Base-by-base conservation (phyloP, 2,113 vertebrate genomes). In the Mystacornis crossleyi region DNA sequence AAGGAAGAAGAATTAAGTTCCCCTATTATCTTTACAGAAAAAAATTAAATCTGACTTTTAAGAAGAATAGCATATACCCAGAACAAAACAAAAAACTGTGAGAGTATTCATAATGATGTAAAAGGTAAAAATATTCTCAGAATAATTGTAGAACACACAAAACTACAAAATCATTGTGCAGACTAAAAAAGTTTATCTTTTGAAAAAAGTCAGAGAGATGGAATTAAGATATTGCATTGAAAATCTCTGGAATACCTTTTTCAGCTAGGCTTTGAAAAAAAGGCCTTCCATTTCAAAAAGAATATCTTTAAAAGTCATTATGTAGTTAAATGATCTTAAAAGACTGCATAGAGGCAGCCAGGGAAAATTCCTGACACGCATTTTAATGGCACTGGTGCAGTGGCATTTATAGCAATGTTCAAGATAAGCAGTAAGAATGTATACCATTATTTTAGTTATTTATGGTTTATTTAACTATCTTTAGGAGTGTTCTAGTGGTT, bases 251-350 rank as follows among this genome's bases (percentile, higher is more conserved):
- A 87, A 91, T 58, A 89, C 19, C 28, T 91, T 95, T 83, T 34
- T 78, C 66, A 93, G 36, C 26, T 66, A 64, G 36, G 40, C 38
- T 79, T 45, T 57, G 28, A 43, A 90, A 74, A 69, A 75, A 69
- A 78, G 19, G 86, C 74, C 43, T 83, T 95, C 38, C 12, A 80
- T 90, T 97, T 97, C 69, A 84, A 94, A 97, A 96, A 93, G n/a
- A 96, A 78, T 96, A 95, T 91, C 87, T 97, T 95, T 85, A 86
- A 93, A 97, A 97, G 88, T 92, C 70, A 91, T 95, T 92, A 92
- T 88, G 48, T 86, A 94, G 95, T 78, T 96, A 69, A 97, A 89
- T 67, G 29, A 78, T 94, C 92, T 90, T 96, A 92, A 97, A 97
- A 96, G 89, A 78, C 90, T 2, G 0, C 65, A 80, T 43, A 86